Evolutionary conservation across 2,888 invertebrate genomes (phyloP).

Genomic region (Blastobasis adustella): DNA sequence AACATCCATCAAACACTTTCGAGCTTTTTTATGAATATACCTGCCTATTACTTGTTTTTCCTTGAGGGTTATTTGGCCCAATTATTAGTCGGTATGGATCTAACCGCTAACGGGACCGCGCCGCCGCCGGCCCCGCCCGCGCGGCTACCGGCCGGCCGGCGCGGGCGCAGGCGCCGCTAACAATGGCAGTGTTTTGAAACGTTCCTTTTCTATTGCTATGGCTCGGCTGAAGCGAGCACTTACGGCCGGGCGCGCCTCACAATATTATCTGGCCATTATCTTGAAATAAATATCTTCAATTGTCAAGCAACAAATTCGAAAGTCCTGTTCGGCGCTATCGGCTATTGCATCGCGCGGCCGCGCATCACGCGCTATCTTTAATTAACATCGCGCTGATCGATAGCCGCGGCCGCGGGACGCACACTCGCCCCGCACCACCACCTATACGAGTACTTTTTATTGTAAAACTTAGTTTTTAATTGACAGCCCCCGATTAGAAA

Average conservation of each 20-base stretch:
- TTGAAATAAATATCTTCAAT: slow-evolving; percentile 35
- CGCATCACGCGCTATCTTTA: slow-evolving; percentile 37
- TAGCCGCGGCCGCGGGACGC: slow-evolving; percentile 13
- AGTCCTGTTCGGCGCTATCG: slow-evolving; percentile 35
- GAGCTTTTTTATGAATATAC: too few species aligned
- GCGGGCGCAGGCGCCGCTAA: background rate
- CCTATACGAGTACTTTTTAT: slow-evolving; percentile 26
- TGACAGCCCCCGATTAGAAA: slow-evolving; percentile 36
- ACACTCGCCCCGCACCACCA: slow-evolving; percentile 6
- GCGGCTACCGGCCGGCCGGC: background rate
- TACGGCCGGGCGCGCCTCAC: background rate
- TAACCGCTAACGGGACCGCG: too few species aligned
- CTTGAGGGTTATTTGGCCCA: too few species aligned
- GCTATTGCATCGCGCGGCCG: slow-evolving; percentile 25
- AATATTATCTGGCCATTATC: slow-evolving; percentile 23
- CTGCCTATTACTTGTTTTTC: too few species aligned
- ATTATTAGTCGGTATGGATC: too few species aligned
- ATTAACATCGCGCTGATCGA: slow-evolving; percentile 47
- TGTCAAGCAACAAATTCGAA: slow-evolving; percentile 46
- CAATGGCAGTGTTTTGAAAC: background rate
- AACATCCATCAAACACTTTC: background rate
- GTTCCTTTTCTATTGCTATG: background rate
- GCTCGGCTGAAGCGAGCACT: background rate
- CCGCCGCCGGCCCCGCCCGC: background rate
- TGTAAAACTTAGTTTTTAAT: slow-evolving; percentile 26